Conservation (phyloP, 1,140 invertebrate genomes). For the Octopus bimaculoides region DNA sequence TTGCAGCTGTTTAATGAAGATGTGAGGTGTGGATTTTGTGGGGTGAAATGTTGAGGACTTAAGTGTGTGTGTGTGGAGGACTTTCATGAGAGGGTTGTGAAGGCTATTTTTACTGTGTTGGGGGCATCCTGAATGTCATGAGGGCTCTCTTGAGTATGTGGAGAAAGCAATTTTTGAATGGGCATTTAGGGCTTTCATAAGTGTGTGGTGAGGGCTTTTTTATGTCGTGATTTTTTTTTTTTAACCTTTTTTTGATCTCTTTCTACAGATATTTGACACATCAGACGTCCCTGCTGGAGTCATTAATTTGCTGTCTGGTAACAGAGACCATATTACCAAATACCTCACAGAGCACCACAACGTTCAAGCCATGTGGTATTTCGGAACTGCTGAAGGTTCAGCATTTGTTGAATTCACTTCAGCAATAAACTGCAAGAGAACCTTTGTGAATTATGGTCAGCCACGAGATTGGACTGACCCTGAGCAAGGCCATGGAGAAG, state of each 20-base stretch:
- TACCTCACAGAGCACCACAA: slow-evolving; percentile 59
- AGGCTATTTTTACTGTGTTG: too few species aligned
- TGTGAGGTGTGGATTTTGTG: too few species aligned
- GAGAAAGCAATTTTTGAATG: too few species aligned
- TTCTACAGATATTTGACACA: slow-evolving; percentile 58
- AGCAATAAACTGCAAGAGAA: slow-evolving; percentile 57
- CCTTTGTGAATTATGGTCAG: slow-evolving; percentile 58
- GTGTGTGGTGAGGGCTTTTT: not conserved
- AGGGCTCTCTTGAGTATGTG: too few species aligned
- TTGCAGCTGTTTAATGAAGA: too few species aligned
- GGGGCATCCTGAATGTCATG: too few species aligned
- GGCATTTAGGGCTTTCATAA: too few species aligned
- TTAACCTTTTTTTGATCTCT: not conserved
- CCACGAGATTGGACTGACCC: slow-evolving; percentile 44
- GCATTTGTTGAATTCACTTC: slow-evolving; percentile 55
- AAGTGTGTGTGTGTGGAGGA: too few species aligned
- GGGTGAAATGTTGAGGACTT: too few species aligned
- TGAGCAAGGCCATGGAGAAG: slow-evolving; percentile 55
- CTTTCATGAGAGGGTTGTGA: too few species aligned
- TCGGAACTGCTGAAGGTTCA: slow-evolving; percentile 53
- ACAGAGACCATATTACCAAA: slow-evolving; percentile 56
- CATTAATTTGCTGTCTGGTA: slow-evolving; percentile 60
- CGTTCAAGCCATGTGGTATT: slow-evolving; percentile 59
- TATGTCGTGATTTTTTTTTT: not conserved
- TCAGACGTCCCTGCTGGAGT: slow-evolving; percentile 61